Conservation (phyloP, 2,797 vertebrate genomes). For the Chiloscyllium punctatum region DNA sequence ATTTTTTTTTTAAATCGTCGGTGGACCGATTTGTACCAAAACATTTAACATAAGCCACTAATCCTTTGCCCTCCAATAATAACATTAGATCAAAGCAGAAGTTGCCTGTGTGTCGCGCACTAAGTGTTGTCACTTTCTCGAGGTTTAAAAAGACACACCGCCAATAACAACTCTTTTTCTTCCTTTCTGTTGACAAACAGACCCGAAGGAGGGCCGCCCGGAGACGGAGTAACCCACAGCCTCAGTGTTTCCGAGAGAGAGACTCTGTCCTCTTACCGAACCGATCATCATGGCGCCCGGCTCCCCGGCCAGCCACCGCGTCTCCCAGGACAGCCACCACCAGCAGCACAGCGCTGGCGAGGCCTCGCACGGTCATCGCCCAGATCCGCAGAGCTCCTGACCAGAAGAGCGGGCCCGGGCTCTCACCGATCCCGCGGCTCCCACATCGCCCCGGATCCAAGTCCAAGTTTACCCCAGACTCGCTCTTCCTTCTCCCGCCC, state of each 20-base stretch:
- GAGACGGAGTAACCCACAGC: not conserved
- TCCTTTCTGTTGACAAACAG: not conserved
- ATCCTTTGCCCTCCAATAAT: not conserved
- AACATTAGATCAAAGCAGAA: not conserved
- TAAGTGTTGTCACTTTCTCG: not conserved
- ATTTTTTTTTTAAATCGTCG: not conserved
- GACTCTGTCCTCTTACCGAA: not conserved
- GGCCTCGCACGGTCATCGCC: not conserved
- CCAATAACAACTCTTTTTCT: too few species aligned
- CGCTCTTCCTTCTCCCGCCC: not conserved
- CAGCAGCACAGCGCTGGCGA: not conserved
- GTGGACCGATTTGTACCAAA: not conserved
- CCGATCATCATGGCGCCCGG: not conserved
- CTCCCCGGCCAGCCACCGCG: not conserved
- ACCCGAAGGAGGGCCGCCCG: not conserved
- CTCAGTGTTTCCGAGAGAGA: too few species aligned
- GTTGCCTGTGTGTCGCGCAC: not conserved
- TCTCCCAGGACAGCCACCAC: too few species aligned
- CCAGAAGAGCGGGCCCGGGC: not conserved
- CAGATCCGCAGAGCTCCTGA: too few species aligned
- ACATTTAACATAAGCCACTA: not conserved
- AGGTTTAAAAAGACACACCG: too few species aligned
- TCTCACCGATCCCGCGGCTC: not conserved
- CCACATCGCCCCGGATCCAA: not conserved
- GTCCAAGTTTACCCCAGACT: too few species aligned